Base-by-base conservation (phyloP, 1,140 invertebrate genomes). In the Aphelenchoides besseyi region DNA sequence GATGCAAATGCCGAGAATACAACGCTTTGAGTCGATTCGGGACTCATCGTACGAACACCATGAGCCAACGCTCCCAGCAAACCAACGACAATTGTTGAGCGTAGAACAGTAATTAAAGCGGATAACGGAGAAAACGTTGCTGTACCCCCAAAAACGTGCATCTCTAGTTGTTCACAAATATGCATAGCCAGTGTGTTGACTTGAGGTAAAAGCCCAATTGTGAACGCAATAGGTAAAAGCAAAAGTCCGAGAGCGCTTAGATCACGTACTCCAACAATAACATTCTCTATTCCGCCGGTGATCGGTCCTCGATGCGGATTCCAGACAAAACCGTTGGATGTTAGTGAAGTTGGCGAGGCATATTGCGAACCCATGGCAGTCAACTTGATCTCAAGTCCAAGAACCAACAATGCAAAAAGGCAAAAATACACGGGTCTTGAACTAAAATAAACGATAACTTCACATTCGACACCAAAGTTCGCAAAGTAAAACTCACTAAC, bases 91-190 rank as follows among this genome's bases (percentile, higher is more conserved):
- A 93, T 79, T 8, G 91, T 78, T 74, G 93, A 96, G 61, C 93
- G 88, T 18, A 90, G 86, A 0, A 84, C 91, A 92, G 84, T 94
- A 94, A 9, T 93, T 86, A 0, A 93, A 3, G 75, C 91, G 32
- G 92, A 91, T 3, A 89, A 87, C 0, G 97, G 86, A 86, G 93
- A 92, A 26, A 92, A 93, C 3, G 92, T 92, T 0, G 94, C 95
- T 84, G 94, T 98, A 2, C 95, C 96, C 28, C 96, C 96, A 86
- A 98, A 98, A 0, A 96, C 82, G 86, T 98, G 94, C 87, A 98
- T 97, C 80, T 98, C 96, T 16, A 96, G 87, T 86, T 97, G 94
- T 86, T 98, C 95, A 73, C 95, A 88, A 9, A 95, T 85, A 85
- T 96, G 96, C 91, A 97, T 94, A 1, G 91, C 84, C 85, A 97